Conservation (phyloP, 53 echinoderm and acorn worm genomes). For the Holothuria scabra region DNA sequence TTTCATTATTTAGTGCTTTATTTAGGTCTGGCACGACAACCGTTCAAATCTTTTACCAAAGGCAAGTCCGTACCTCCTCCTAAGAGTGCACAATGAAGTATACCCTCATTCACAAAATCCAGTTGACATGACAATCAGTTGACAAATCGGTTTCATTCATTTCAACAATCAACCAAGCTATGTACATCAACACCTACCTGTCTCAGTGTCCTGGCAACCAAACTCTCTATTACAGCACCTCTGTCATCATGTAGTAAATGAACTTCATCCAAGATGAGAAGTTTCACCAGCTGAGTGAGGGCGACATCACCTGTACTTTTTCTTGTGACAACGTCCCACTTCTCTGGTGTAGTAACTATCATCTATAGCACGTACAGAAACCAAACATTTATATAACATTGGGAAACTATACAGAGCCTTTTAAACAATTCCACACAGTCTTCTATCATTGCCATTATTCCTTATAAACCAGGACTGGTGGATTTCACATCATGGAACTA, state of each 20-base stretch:
- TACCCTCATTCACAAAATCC: too few relatives aligned
- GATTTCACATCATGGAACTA: too few relatives aligned
- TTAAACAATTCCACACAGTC: not conserved
- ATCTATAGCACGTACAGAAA: conserved; percentile 59
- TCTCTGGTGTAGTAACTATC: conserved; percentile 99
- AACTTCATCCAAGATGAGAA: conserved; percentile 95
- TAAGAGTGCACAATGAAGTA: too few relatives aligned
- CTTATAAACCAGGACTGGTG: not conserved
- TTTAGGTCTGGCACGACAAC: too few relatives aligned
- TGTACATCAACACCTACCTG: too few relatives aligned
- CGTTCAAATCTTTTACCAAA: too few relatives aligned
- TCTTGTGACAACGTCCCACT: conserved; percentile 97
- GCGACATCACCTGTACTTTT: conserved; percentile 93
- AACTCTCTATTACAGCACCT: conserved; percentile 96
- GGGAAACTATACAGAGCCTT: not conserved
- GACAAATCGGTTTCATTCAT: too few relatives aligned
- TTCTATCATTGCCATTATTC: not conserved
- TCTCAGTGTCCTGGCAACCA: conserved; percentile 93
- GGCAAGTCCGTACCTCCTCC: too few relatives aligned
- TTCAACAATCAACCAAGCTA: too few relatives aligned
- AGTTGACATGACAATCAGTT: too few relatives aligned
- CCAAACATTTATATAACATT: not conserved
- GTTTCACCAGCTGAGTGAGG: conserved; percentile 91
- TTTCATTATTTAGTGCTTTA: too few relatives aligned
- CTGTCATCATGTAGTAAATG: conserved; percentile 97